Evolutionary conservation across 2,113 vertebrate species (phyloP), one percentile per base, ranked within the genome.

Genomic region (Brachyistius frenatus): DNA sequence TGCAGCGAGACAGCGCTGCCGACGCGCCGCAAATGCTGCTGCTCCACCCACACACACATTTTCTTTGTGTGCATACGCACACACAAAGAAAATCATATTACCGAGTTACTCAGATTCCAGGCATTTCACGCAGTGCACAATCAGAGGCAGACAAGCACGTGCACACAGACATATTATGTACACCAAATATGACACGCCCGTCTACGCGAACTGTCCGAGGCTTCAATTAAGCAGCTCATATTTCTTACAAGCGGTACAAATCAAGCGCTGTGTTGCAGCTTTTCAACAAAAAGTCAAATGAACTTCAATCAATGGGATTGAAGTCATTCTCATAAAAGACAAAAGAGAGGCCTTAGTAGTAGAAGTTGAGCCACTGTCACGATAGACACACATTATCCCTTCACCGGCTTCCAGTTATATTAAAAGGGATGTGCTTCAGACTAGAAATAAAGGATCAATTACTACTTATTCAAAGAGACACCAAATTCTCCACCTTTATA

Each of bases 301-400:
- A 71, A 55, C 66, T 60, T 73, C 69, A 84, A 66, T 66, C 69
- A 89, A 83, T 83, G 70, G 73, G 69, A 84, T 2, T 81, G 56
- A 76, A 69, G 64, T 78, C 7, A 0, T 16, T 9, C 35, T 73
- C 64, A 78, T 15, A 75, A 23, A 50, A 39, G 58, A 84, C 61
- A 74, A 32, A 7, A 36, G n/a, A 58, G 57, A 63, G 15, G 66
- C 11, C 10, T 46, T 47, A 83, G 30, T 1, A 9, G 14, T 49
- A 39, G 15, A 7, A 80, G n/a, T 55, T 3, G 5, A 78, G 61
- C 33, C 9, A 36, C 39, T 41, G 49, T 5, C 58, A 58, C 2
- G 5, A 73, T 6, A 33, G 37, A 73, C 47, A 35, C 8, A 7
- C 31, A 49, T 63, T 64, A 32, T 41, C 37, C 63, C 16, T 47